phyloP scores from a whole-genome alignment of 37 sponge, comb jelly and placozoan genomes.

The Oopsacas minuta region DNA sequence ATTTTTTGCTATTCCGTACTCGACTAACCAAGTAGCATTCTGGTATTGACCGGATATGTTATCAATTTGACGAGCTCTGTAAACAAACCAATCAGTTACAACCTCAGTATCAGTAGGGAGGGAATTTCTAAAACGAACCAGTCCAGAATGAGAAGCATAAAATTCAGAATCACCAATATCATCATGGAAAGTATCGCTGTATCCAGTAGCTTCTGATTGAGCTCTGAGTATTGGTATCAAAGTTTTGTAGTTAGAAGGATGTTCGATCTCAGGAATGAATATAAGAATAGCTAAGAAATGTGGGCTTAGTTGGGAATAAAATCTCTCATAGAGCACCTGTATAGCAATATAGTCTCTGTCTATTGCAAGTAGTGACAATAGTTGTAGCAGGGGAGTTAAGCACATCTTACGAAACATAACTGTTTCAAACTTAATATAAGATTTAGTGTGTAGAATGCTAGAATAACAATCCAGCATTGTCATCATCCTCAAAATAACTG shows the following conservation, averaged over 20 bases:
- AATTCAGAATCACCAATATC: not conserved
- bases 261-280: constrained; percentile 1
- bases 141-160: not conserved
- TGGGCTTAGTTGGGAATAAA: not conserved
- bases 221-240: not conserved
- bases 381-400: not conserved
- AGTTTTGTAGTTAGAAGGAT: not conserved
- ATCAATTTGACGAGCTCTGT: not conserved
- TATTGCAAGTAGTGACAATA: not conserved
- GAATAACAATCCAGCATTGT: not conserved
- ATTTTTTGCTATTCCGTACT: not conserved
- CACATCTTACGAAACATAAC: not conserved
- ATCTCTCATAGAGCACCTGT: not conserved
- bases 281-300: not conserved
- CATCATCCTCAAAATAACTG: not conserved
- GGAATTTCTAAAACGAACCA: not conserved
- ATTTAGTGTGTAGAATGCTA: not conserved
- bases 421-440: not conserved
- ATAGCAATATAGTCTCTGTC: not conserved
- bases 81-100: not conserved
- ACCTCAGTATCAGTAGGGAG: not conserved
- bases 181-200: not conserved
- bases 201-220: not conserved
- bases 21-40: not conserved
- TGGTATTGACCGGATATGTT: not conserved